Evolutionary conservation across 2,888 invertebrate genomes (phyloP).

Genomic region (Rhopalosiphum nymphaeae): DNA sequence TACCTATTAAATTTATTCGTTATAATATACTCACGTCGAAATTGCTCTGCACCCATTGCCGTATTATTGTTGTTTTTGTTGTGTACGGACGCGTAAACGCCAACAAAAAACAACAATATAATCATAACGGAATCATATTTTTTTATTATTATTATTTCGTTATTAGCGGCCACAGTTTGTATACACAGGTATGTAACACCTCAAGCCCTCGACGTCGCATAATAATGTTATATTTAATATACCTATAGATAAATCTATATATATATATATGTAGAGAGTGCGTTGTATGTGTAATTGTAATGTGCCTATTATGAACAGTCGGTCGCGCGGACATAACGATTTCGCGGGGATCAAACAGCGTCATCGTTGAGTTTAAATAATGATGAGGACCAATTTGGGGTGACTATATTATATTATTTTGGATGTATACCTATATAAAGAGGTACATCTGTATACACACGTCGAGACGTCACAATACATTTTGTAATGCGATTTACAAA

Average conservation of each 20-base stretch:
- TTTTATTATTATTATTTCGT: background rate
- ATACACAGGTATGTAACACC: background rate
- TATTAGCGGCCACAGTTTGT: background rate
- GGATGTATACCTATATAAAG: background rate
- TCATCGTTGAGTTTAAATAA: slow-evolving; percentile 1
- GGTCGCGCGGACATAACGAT: background rate
- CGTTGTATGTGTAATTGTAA: background rate
- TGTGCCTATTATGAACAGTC: background rate
- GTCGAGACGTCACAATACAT: background rate
- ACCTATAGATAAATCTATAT: too few relatives aligned
- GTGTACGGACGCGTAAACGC: background rate
- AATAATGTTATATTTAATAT: background rate
- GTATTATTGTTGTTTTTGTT: background rate
- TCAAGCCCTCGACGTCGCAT: background rate
- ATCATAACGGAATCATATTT: background rate
- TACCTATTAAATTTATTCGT: background rate
- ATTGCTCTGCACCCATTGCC: background rate
- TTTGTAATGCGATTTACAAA: background rate
- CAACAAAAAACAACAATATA: background rate
- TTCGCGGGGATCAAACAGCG: slow-evolving; percentile 2
- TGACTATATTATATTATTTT: background rate
- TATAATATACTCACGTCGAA: background rate
- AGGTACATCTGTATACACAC: background rate
- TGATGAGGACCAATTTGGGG: slow-evolving; percentile 1
- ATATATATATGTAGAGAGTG: background rate